These are phyloP conservation scores for Saguinus imperator DNA, from an alignment of 2,113 vertebrate genomes.

Conservation along the genomic window DNA sequence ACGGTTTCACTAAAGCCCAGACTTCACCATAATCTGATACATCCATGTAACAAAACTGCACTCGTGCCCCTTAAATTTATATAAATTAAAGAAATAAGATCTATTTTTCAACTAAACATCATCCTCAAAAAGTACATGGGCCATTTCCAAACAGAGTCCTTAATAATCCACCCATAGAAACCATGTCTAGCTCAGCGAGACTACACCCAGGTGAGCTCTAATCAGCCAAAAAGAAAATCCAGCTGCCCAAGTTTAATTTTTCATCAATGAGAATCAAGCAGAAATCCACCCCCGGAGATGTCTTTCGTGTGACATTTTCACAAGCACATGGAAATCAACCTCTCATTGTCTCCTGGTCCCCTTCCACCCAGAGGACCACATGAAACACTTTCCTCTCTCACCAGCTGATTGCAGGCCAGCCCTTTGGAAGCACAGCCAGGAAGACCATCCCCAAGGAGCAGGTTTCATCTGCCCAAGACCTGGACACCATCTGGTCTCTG, in stretches of 20 bases:
- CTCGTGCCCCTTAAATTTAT: not conserved
- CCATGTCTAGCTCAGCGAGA: no score
- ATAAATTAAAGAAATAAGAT: not conserved
- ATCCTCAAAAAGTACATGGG: not conserved
- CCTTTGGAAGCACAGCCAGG: slow-evolving; percentile 93
- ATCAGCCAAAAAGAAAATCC: accelerated
- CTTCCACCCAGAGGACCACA: accelerated
- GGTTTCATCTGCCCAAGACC: slow-evolving; percentile 91
- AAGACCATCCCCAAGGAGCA: slow-evolving; percentile 94
- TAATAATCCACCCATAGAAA: not conserved
- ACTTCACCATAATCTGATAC: not conserved
- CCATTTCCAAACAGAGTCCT: not conserved
- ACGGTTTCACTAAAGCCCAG: not conserved
- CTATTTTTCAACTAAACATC: no score
- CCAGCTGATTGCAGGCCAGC: slow-evolving; percentile 93
- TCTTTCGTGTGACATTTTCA: accelerated
- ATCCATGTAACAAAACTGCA: not conserved
- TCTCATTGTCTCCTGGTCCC: not conserved
- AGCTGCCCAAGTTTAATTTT: accelerated
- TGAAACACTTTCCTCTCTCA: slow-evolving; percentile 19
- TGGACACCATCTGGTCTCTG: slow-evolving; percentile 99
- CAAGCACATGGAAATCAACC: accelerated
- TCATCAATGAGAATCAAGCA: not conserved
- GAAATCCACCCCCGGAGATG: not conserved
- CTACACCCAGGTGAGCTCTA: not conserved